phyloP scores from a whole-genome alignment of 2,113 vertebrate genomes.

The Aleadryas rufinucha region DNA sequence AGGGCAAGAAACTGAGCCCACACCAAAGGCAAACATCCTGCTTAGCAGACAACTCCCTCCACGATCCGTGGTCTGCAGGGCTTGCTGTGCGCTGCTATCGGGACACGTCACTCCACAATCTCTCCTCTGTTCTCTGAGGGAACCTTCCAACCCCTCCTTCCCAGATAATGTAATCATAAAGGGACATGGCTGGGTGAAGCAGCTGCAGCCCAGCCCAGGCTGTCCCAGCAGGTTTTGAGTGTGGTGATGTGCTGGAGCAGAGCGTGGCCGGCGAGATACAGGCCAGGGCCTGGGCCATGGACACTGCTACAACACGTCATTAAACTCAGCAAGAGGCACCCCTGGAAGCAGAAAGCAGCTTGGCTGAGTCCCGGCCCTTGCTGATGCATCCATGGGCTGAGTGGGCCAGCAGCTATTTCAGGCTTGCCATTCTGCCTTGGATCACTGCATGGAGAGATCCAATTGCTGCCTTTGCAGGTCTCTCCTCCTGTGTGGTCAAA shows the following conservation, averaged over 20 bases:
- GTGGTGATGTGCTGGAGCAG: not conserved
- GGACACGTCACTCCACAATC: not conserved
- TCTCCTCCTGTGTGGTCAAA: not conserved
- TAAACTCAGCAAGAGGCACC: not conserved
- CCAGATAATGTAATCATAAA: rapidly evolving
- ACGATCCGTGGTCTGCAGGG: rapidly evolving
- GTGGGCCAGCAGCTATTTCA: not conserved
- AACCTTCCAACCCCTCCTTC: not conserved
- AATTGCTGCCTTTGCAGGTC: not conserved
- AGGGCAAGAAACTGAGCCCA: not conserved
- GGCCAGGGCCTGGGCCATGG: not conserved
- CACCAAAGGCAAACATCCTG: not conserved
- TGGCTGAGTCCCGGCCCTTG: not conserved
- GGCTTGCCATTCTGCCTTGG: not conserved
- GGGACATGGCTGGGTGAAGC: not conserved
- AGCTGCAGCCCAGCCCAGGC: not conserved
- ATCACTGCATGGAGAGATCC: not conserved
- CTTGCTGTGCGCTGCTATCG: not conserved
- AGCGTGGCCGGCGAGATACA: rapidly evolving
- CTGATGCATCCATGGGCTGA: not conserved
- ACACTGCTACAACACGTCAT: not conserved
- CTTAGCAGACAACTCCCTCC: not conserved
- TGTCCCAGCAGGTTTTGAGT: not conserved
- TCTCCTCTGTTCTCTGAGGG: not conserved
- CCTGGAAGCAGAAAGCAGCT: not conserved